These are phyloP conservation scores for Anguilla obscura DNA, from an alignment of 2,797 vertebrate species.

Conservation along the genomic window DNA sequence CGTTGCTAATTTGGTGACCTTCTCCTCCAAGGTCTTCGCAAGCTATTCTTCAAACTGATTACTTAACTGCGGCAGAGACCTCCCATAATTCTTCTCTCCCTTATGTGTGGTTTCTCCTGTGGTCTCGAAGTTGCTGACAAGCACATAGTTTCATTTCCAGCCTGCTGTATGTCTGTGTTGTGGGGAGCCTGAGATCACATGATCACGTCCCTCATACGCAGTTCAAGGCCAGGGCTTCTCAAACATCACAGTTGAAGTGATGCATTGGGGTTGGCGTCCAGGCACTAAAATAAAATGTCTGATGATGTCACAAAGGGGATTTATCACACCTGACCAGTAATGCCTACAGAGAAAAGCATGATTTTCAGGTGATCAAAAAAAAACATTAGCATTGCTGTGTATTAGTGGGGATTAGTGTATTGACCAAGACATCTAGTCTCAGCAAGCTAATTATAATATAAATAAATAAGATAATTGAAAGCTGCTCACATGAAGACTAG, in stretches of 20 bases:
- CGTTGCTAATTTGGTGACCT: slow-evolving; percentile 63
- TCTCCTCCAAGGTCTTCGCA: slow-evolving; percentile 60
- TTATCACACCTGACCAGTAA: background rate
- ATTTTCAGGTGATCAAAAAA: slow-evolving; percentile 10
- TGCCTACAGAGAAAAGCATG: background rate
- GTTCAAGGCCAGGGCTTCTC: slow-evolving; percentile 19
- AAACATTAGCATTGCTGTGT: background rate
- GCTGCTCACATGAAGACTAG: background rate
- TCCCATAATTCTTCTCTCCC: slow-evolving; percentile 51
- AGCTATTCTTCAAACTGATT: slow-evolving; percentile 47
- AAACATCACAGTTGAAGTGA: slow-evolving; percentile 18
- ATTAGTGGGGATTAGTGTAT: background rate
- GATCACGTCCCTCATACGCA: background rate
- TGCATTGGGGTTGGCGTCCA: background rate
- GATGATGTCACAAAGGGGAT: slow-evolving; percentile 22
- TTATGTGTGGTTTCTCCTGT: slow-evolving; percentile 27
- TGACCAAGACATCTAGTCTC: background rate
- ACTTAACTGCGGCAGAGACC: slow-evolving; percentile 38
- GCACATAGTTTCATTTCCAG: slow-evolving; percentile 25
- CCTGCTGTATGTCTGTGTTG: background rate
- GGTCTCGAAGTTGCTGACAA: slow-evolving; percentile 6
- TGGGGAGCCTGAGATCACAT: background rate
- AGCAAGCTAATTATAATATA: background rate
- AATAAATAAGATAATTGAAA: background rate
- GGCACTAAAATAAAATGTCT: background rate